Conservation (phyloP, 2,113 vertebrate genomes). For the Archocentrus centrarchus region DNA sequence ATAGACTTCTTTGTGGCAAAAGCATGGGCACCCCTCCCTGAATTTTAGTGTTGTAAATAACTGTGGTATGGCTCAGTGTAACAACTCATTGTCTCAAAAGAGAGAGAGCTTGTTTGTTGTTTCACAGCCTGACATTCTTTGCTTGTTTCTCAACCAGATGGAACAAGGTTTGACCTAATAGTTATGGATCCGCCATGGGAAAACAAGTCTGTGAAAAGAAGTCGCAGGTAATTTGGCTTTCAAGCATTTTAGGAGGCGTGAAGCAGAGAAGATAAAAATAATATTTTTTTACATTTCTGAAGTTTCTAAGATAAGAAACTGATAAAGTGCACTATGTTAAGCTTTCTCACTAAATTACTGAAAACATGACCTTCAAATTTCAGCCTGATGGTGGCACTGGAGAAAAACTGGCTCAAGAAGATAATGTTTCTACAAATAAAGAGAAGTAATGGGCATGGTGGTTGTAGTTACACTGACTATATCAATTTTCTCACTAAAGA, state of each 20-base stretch:
- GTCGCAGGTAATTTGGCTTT: conserved; percentile 81
- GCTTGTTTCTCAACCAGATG: conserved; percentile 73
- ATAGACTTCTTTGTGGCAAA: accelerated
- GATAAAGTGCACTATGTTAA: neutral
- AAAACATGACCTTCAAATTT: neutral
- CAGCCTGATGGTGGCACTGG: neutral
- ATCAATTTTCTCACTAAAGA: conserved; percentile 67
- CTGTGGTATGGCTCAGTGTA: neutral
- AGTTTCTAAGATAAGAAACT: neutral
- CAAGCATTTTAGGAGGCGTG: accelerated
- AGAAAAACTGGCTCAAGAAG: neutral
- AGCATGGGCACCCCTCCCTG: neutral
- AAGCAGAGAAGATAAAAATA: neutral
- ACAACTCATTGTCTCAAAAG: accelerated
- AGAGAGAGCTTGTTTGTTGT: neutral
- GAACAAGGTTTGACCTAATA: conserved; percentile 87
- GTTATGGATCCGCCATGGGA: conserved; percentile 96
- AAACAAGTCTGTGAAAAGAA: conserved; percentile 97
- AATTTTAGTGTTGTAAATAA: neutral
- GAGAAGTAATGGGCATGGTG: neutral
- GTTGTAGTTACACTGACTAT: neutral
- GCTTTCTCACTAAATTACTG: neutral
- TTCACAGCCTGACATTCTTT: neutral
- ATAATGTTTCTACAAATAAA: accelerated
- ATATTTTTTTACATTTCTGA: neutral